Conservation (phyloP, 2,888 invertebrate genomes). For the Hanleya hanleyi region DNA sequence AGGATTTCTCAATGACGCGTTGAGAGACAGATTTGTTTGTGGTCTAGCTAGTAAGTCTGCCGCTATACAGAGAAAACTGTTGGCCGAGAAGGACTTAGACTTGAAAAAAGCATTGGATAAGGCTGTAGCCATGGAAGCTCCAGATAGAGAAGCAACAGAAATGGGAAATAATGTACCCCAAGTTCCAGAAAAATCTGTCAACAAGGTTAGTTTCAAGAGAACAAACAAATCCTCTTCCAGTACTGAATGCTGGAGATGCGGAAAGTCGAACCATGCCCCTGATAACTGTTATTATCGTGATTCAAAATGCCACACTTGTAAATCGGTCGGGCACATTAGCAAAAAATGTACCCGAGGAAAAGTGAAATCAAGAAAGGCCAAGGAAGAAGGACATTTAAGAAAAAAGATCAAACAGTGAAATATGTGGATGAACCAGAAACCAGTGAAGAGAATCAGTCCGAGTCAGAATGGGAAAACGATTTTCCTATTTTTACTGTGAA, state of each 20-base stretch:
- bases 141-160: not conserved
- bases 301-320: not conserved
- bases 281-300: not conserved
- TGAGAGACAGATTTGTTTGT: constrained; percentile 4
- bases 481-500: not conserved
- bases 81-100: no score
- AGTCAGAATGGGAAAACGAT: not conserved
- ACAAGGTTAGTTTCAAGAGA: not conserved
- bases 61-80: no score
- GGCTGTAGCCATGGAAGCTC: not conserved
- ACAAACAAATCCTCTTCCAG: no score
- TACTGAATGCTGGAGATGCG: not conserved
- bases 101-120: not conserved
- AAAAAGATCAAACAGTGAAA: not conserved
- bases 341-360: not conserved
- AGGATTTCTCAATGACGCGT: not conserved
- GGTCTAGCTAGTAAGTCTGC: not conserved
- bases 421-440: not conserved
- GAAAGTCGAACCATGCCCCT: not conserved
- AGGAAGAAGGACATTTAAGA: not conserved
- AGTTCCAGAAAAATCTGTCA: not conserved
- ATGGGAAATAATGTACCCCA: no score
- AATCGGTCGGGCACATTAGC: not conserved
- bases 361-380: no score
- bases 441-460: not conserved